phyloP scores from a whole-genome alignment of 2,113 vertebrate genomes.

The Lophochroa leadbeateri region DNA sequence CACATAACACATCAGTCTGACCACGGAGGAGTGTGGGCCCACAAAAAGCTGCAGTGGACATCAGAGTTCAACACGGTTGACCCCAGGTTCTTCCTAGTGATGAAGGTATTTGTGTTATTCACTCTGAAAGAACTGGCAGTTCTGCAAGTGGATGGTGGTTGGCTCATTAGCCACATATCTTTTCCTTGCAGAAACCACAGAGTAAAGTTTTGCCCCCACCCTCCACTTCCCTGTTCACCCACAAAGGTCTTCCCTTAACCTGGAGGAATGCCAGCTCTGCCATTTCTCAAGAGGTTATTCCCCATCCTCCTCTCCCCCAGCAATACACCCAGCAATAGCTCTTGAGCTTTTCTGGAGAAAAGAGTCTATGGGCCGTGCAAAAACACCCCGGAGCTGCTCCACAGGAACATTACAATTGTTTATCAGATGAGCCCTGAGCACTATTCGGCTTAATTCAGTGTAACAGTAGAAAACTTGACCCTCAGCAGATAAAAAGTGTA shows the following conservation, averaged over 20 bases:
- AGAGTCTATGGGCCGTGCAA: background rate
- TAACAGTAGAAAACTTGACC: background rate
- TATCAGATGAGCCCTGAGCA: conserved; percentile 20
- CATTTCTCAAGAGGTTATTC: background rate
- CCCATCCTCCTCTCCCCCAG: background rate
- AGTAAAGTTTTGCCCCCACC: background rate
- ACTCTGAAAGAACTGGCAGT: conserved; percentile 14
- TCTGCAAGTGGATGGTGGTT: background rate
- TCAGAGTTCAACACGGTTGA: background rate
- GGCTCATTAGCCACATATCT: background rate
- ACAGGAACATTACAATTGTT: background rate
- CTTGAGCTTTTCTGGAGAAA: background rate
- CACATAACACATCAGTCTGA: background rate
- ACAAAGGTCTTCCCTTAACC: background rate
- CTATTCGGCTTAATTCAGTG: background rate
- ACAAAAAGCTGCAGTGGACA: background rate
- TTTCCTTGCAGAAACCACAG: background rate
- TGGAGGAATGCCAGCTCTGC: background rate
- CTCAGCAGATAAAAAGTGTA: background rate
- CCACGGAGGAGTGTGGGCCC: background rate
- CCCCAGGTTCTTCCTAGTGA: background rate
- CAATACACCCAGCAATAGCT: background rate
- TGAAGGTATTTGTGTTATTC: background rate
- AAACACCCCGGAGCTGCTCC: background rate
- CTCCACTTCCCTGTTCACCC: background rate